Evolutionary conservation across 2,113 vertebrate species (phyloP).

Genomic region (Fukomys damarensis): DNA sequence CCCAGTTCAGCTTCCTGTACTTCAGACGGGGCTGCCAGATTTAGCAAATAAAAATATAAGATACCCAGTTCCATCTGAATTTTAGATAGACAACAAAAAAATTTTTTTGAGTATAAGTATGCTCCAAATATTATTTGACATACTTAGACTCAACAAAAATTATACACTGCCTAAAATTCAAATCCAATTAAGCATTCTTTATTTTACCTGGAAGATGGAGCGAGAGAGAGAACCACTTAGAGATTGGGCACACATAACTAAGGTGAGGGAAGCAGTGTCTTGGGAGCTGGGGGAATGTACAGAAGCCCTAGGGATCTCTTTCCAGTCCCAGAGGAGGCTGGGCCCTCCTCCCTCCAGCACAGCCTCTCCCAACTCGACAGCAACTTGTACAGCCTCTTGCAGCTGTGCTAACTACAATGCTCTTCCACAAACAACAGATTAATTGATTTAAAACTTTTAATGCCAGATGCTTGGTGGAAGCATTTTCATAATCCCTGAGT

Average conservation of each 20-base stretch:
- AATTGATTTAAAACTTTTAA: constrained; percentile 84
- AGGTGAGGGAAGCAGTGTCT: neutral
- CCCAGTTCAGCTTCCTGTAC: neutral
- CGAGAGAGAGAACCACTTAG: neutral
- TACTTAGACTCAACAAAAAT: neutral
- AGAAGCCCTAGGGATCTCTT: neutral
- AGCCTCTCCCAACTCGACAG: constrained; percentile 2
- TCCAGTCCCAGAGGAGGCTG: neutral
- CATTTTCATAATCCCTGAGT: constrained; percentile 82
- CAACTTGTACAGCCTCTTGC: constrained; percentile 35
- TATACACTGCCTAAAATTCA: neutral
- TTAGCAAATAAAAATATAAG: constrained; percentile 11
- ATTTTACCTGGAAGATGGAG: neutral
- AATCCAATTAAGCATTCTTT: neutral
- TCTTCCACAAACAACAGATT: constrained; percentile 78
- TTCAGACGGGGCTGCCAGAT: neutral
- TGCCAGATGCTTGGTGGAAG: constrained; percentile 80
- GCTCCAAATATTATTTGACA: neutral
- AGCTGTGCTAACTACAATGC: constrained; percentile 69
- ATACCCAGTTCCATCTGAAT: neutral
- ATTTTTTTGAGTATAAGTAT: neutral
- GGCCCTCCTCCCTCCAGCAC: neutral
- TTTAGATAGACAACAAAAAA: constrained; percentile 24
- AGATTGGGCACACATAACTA: neutral
- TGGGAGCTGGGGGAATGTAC: neutral